Evolutionary conservation across 2,888 invertebrate genomes (phyloP).

Genomic region (Melanchra persicariae): DNA sequence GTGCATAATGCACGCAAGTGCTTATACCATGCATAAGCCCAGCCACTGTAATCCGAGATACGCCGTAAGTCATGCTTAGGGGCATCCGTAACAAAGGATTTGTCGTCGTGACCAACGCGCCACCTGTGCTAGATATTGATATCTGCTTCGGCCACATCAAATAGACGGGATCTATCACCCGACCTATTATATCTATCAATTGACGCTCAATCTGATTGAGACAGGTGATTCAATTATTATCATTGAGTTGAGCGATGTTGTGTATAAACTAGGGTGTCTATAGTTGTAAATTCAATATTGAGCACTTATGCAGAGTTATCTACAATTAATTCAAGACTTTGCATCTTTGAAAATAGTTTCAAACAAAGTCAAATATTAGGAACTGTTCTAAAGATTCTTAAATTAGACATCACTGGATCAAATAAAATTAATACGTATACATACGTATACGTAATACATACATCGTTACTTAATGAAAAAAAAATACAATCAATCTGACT

Average conservation of each 20-base stretch:
- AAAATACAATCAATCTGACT: slow-evolving; percentile 2
- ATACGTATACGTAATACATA: too few relatives aligned
- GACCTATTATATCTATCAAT: slow-evolving; percentile 41
- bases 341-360: not conserved
- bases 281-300: not conserved
- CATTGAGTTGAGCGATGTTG: slow-evolving; percentile 2
- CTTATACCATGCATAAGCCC: slow-evolving; percentile 44
- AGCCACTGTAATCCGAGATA: slow-evolving; percentile 71
- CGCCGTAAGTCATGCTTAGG: slow-evolving; percentile 71
- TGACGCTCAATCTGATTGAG: slow-evolving; percentile 37
- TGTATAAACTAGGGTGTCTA: not conserved
- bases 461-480: not conserved
- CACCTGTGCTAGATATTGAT: slow-evolving; percentile 50
- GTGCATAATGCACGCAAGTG: slow-evolving; percentile 28
- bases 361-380: too few relatives aligned
- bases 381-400: too few relatives aligned
- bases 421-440: not conserved
- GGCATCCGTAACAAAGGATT: slow-evolving; percentile 72
- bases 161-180: slow-evolving; percentile 34
- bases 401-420: not conserved
- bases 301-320: not conserved
- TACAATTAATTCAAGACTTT: too few relatives aligned
- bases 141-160: slow-evolving; percentile 31
- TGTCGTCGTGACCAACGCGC: slow-evolving; percentile 67
- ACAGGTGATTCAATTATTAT: slow-evolving; percentile 35